These are phyloP conservation scores for Auanema freiburgensis DNA, from an alignment of 2,888 invertebrate species.

Conservation along the genomic window DNA sequence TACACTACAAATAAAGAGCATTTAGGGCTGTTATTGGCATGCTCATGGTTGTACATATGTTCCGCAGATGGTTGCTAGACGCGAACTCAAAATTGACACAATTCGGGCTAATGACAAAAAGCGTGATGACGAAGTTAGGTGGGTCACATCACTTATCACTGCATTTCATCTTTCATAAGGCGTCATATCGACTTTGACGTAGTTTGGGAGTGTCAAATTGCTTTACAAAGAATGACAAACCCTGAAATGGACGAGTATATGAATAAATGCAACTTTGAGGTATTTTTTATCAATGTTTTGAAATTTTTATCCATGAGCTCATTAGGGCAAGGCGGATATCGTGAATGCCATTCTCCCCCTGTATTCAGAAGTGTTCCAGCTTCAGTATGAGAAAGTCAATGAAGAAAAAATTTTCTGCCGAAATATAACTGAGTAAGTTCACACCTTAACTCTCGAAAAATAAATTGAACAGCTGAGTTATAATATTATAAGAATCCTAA, in stretches of 20 bases:
- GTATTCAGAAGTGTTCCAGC: slow-evolving; percentile 14
- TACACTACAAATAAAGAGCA: too few relatives aligned
- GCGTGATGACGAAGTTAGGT: slow-evolving; percentile 5
- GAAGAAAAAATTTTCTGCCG: not conserved
- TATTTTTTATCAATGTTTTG: not conserved
- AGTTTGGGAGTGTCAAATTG: slow-evolving; percentile 24
- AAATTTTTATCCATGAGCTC: not conserved
- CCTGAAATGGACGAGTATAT: slow-evolving; percentile 11
- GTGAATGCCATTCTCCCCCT: slow-evolving; percentile 12
- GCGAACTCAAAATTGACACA: slow-evolving; percentile 8
- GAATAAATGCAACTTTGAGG: slow-evolving; percentile 3
- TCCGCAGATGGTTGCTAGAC: slow-evolving; percentile 13
- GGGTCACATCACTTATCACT: not conserved
- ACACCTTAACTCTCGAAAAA: not conserved
- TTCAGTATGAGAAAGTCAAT: not conserved
- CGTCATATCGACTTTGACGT: slow-evolving; percentile 14
- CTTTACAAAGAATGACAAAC: not conserved
- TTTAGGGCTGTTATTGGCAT: slow-evolving; percentile 26
- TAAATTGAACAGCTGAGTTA: too few relatives aligned
- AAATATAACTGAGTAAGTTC: not conserved
- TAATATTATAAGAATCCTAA: too few relatives aligned
- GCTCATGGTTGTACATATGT: slow-evolving; percentile 22
- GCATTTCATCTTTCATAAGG: not conserved
- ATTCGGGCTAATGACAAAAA: slow-evolving; percentile 8
- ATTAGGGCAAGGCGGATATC: slow-evolving; percentile 16